phyloP scores from a whole-genome alignment of 2,113 vertebrate species.

The Mirounga angustirostris region DNA sequence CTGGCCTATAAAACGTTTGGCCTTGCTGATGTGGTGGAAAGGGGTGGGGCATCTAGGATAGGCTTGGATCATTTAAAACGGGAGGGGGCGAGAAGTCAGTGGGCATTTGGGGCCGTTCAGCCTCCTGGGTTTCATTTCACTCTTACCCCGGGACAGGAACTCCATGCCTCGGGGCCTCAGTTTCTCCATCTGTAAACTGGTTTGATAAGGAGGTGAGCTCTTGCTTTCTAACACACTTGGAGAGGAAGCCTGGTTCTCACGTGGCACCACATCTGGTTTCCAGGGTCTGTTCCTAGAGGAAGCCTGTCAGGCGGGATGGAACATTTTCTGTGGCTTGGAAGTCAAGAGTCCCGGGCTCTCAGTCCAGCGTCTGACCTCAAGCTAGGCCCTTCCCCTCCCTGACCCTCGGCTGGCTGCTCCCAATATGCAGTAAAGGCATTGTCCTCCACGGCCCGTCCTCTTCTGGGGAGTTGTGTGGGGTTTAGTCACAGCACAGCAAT shows the following conservation, averaged over 20 bases:
- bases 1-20: neutral
- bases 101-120: neutral
- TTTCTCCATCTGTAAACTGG: neutral
- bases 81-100: neutral
- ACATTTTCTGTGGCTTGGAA: neutral
- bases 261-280: neutral
- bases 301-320: neutral
- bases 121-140: neutral
- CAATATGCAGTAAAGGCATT: neutral
- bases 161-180: neutral
- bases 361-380: neutral
- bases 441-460: neutral
- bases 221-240: neutral
- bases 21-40: neutral
- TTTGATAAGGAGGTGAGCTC: neutral
- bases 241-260: neutral
- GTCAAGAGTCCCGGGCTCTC: neutral
- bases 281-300: neutral
- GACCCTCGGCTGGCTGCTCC: neutral
- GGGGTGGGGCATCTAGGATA: neutral
- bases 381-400: neutral
- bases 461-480: neutral
- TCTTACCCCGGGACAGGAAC: neutral
- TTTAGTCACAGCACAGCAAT: neutral
- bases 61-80: rapidly evolving